Conservation (phyloP, 2,113 vertebrate genomes). For the Anhinga anhinga region DNA sequence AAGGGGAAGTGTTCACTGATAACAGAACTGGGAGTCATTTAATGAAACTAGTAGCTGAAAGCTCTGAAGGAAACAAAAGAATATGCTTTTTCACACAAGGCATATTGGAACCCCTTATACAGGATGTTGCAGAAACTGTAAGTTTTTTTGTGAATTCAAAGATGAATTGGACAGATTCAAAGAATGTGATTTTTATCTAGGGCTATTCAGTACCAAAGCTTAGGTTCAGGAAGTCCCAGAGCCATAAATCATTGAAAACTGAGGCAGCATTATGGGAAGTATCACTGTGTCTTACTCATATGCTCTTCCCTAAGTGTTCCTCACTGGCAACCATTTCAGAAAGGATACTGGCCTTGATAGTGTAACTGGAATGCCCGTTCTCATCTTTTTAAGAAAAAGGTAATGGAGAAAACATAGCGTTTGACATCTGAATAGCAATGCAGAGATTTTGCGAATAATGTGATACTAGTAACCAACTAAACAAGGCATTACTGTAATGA, state of each 20-base stretch:
- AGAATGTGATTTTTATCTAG: background rate
- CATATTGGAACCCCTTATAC: background rate
- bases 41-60: background rate
- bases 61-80: background rate
- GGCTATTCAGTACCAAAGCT: background rate
- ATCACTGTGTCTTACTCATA: background rate
- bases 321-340: background rate
- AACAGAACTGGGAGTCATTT: background rate
- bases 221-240: background rate
- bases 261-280: background rate
- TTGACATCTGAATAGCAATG: background rate
- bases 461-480: background rate
- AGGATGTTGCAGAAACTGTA: background rate
- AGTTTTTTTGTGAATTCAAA: background rate
- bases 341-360: background rate
- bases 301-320: fast-evolving
- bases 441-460: background rate
- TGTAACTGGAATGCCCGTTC: background rate
- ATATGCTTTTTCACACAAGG: background rate
- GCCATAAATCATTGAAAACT: background rate
- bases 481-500: background rate
- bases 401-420: background rate
- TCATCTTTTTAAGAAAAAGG: background rate
- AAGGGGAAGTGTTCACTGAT: background rate
- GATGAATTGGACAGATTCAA: background rate